phyloP scores from a whole-genome alignment of 1,140 invertebrate species.

The Asobara japonica region DNA sequence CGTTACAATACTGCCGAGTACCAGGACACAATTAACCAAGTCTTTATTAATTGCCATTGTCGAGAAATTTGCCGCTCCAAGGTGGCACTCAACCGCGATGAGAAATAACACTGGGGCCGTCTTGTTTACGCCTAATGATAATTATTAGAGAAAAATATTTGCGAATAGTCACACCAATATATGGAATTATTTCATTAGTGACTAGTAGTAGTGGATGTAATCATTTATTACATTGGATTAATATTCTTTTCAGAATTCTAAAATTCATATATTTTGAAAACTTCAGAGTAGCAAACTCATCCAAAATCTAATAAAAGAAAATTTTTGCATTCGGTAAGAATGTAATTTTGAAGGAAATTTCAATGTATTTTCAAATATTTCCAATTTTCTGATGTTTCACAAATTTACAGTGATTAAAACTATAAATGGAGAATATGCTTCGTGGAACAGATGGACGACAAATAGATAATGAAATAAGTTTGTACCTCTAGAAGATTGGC shows the following conservation, averaged over 20 bases:
- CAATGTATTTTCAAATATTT: neutral
- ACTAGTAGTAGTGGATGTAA: no score
- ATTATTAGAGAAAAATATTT: neutral
- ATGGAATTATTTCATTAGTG: no score
- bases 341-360: no score
- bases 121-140: neutral
- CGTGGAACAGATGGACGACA: neutral
- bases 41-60: slow-evolving; percentile 66
- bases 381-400: neutral
- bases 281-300: no score
- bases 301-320: no score
- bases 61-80: slow-evolving; percentile 58
- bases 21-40: slow-evolving; percentile 53
- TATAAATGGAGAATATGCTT: no score
- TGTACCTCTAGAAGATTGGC: neutral
- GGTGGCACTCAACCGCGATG: neutral
- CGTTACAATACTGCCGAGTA: slow-evolving; percentile 12
- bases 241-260: no score
- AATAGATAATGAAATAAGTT: slow-evolving; percentile 19
- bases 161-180: no score
- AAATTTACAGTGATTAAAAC: neutral
- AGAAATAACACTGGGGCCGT: neutral
- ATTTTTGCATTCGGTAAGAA: no score
- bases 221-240: no score
- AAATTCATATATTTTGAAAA: no score